Evolutionary conservation across 2,888 invertebrate genomes (phyloP).

Genomic region (Hemithea aestivaria): DNA sequence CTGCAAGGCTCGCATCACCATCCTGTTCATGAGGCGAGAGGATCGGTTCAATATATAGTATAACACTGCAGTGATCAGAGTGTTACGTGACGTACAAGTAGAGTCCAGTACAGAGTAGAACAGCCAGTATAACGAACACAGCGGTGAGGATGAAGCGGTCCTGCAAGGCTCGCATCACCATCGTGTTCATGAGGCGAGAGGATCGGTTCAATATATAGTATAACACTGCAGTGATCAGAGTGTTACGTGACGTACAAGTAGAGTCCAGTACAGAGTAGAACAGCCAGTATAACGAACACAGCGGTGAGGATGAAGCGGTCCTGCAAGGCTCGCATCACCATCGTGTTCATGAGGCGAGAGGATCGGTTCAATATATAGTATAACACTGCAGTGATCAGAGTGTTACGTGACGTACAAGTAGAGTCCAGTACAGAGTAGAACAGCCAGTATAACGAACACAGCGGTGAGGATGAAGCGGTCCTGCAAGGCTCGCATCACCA

Average conservation of each 20-base stretch:
- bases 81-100: conserved; percentile 80
- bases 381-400: no score
- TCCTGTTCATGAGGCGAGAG: conserved; percentile 87
- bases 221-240: no score
- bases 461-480: conserved; percentile 86
- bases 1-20: conserved; percentile 89
- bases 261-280: conserved; percentile 79
- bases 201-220: conserved; percentile 89
- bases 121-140: conserved; percentile 82
- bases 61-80: no score
- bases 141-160: conserved; percentile 86
- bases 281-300: conserved; percentile 82
- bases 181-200: conserved; percentile 87
- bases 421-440: conserved; percentile 79
- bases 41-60: conserved; percentile 89
- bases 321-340: conserved; percentile 89
- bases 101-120: conserved; percentile 79
- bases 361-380: conserved; percentile 91
- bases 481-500: conserved; percentile 89
- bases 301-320: conserved; percentile 86
- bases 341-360: conserved; percentile 87
- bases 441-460: conserved; percentile 82
- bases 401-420: no score
- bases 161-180: conserved; percentile 89
- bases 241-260: conserved; percentile 80